Evolutionary conservation across 2,888 invertebrate genomes (phyloP).

Genomic region (Zhuqinia jingwanae): DNA sequence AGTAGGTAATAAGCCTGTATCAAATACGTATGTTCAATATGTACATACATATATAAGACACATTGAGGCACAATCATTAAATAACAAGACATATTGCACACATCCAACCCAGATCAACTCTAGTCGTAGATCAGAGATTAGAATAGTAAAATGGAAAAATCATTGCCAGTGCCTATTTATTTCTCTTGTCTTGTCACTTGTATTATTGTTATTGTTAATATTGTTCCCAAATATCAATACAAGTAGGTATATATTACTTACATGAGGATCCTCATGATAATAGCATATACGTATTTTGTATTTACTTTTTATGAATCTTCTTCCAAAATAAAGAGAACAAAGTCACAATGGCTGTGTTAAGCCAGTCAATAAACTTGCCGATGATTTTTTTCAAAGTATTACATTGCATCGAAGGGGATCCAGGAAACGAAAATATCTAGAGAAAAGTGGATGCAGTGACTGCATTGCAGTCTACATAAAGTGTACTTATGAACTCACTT

Average conservation of each 20-base stretch:
- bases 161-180: conserved; percentile 31
- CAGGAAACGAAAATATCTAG: neutral
- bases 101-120: conserved; percentile 40
- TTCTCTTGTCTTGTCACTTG: no score
- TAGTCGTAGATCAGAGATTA: conserved; percentile 44
- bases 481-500: no score
- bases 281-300: neutral
- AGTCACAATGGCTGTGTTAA: conserved; percentile 58
- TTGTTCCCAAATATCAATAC: neutral
- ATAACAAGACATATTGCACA: conserved; percentile 47
- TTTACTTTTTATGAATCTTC: conserved; percentile 39
- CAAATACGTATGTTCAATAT: neutral
- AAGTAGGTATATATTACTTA: no score
- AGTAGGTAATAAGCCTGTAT: conserved; percentile 15
- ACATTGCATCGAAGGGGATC: conserved; percentile 3
- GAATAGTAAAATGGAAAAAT: conserved; percentile 12
- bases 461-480: neutral
- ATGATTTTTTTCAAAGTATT: conserved; percentile 25
- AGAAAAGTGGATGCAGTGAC: neutral
- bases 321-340: conserved; percentile 10
- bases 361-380: conserved; percentile 31
- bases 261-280: neutral
- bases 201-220: conserved; percentile 24
- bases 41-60: no score
- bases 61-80: conserved; percentile 13